Conservation (phyloP, 2,888 invertebrate species). For the Orthosia gothica region DNA sequence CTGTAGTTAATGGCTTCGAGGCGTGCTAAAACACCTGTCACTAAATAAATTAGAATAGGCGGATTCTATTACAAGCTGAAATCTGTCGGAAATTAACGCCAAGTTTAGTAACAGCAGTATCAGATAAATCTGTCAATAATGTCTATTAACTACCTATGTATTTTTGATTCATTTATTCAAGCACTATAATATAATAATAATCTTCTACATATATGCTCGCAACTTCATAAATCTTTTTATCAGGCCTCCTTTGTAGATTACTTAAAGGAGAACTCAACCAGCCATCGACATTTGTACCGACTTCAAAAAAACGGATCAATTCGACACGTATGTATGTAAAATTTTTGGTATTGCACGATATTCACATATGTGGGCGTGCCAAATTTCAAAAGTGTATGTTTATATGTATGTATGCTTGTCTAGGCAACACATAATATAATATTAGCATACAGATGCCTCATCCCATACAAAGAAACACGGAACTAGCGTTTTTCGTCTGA, state of each 20-base stretch:
- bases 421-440: too few species aligned
- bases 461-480: too few species aligned
- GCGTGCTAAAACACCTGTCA: constrained; percentile 51
- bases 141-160: background rate
- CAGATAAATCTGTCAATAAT: constrained; percentile 10
- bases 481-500: too few species aligned
- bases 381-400: too few species aligned
- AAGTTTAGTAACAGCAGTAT: background rate
- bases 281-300: background rate
- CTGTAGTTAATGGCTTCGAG: constrained; percentile 32
- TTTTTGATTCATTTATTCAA: background rate
- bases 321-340: too few species aligned
- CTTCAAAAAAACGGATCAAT: too few species aligned
- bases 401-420: too few species aligned
- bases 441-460: too few species aligned
- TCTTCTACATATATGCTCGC: background rate
- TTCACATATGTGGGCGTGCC: too few species aligned
- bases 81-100: constrained; percentile 28
- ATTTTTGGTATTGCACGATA: too few species aligned
- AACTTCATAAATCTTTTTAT: background rate
- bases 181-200: background rate
- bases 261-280: background rate
- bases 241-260: too few species aligned
- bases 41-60: constrained; percentile 42
- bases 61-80: constrained; percentile 15